These are phyloP conservation scores for Polypterus senegalus DNA, from an alignment of 2,113 vertebrate genomes.

Conservation along the genomic window DNA sequence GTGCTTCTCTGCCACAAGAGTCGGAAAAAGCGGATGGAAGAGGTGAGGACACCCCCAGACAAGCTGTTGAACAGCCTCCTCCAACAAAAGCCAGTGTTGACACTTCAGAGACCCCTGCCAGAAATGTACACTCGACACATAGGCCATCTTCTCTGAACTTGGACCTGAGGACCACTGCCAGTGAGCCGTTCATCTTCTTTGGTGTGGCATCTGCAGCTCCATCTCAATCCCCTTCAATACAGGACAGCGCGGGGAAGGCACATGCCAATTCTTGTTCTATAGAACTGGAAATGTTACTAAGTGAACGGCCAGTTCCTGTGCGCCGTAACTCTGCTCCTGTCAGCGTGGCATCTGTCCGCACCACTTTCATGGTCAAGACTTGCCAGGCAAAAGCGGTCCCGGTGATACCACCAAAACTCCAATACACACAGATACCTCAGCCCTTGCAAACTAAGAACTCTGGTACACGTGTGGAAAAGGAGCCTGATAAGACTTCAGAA, in stretches of 20 bases:
- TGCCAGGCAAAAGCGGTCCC: constrained; percentile 88
- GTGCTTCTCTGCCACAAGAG: too few species aligned
- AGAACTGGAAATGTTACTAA: constrained; percentile 51
- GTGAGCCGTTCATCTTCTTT: too few species aligned
- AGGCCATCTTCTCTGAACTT: constrained; percentile 54
- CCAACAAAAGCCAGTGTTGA: too few species aligned
- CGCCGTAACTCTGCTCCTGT: constrained; percentile 87
- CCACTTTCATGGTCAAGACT: constrained; percentile 91
- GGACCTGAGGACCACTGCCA: constrained; percentile 30
- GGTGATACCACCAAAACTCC: constrained; percentile 81
- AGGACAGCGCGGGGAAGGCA: not conserved
- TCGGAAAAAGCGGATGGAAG: too few species aligned
- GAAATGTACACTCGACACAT: constrained; percentile 21
- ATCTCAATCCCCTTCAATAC: constrained; percentile 9
- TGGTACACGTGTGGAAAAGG: constrained; percentile 33
- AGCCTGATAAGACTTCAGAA: constrained; percentile 21
- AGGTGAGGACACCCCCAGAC: too few species aligned
- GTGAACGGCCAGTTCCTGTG: constrained; percentile 41
- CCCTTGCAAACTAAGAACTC: constrained; percentile 51
- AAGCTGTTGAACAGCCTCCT: too few species aligned
- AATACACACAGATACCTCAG: constrained; percentile 87
- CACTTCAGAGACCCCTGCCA: too few species aligned
- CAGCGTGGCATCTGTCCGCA: constrained; percentile 80
- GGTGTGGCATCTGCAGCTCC: constrained; percentile 1
- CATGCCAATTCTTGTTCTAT: constrained; percentile 28